phyloP scores from a whole-genome alignment of 35 echinoderm and acorn worm genomes.

The Chiridota heheva region DNA sequence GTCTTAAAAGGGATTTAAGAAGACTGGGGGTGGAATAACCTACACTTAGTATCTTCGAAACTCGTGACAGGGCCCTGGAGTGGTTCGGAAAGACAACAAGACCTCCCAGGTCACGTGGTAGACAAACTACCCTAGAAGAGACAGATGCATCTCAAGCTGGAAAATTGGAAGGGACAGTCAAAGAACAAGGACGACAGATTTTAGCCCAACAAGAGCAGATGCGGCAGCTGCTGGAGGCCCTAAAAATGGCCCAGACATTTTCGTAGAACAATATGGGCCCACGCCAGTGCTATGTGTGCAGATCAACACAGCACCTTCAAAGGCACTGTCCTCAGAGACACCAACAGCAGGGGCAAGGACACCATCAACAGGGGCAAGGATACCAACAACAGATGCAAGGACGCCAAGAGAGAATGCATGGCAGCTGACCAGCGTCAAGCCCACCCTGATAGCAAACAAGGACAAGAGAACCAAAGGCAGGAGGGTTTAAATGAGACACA shows the following conservation, averaged over 20 bases:
- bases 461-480: too few species aligned
- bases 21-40: constrained; percentile 42
- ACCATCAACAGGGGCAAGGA: not conserved
- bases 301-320: too few species aligned
- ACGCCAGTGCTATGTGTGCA: too few species aligned
- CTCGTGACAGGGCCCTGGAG: constrained; percentile 51
- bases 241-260: not conserved
- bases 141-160: not conserved
- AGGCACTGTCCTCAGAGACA: not conserved
- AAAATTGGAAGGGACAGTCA: not conserved
- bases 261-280: not conserved
- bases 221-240: constrained; percentile 9
- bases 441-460: too few species aligned
- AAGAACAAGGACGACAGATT: constrained; percentile 20
- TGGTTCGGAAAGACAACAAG: constrained; percentile 44
- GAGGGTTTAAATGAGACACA: too few species aligned
- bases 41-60: constrained; percentile 50
- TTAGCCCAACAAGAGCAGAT: not conserved
- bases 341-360: too few species aligned
- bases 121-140: not conserved
- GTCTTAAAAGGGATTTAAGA: constrained; percentile 44
- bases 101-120: not conserved
- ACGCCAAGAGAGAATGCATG: too few species aligned
- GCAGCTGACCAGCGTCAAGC: too few species aligned
- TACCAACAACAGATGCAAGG: not conserved